phyloP scores from a whole-genome alignment of 1,140 invertebrate genomes.

The Colletes latitarsis region DNA sequence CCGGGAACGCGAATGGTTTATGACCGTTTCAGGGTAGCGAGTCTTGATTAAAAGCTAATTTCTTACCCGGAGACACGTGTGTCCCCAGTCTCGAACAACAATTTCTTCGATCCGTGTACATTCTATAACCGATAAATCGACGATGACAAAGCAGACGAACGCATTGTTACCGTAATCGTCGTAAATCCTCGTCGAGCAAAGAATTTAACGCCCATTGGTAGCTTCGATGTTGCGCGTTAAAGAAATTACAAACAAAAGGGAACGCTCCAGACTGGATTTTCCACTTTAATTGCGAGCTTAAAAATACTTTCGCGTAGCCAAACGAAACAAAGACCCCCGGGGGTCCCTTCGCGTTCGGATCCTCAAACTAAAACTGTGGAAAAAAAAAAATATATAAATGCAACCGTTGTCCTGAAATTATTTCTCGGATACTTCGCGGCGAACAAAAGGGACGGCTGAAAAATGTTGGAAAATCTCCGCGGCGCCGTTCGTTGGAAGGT shows the following conservation, averaged over 20 bases:
- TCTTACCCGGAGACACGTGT: conserved; percentile 35
- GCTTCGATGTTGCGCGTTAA: too few species aligned
- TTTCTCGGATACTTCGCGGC: conserved; percentile 6
- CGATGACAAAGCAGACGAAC: too few species aligned
- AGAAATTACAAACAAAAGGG: too few species aligned
- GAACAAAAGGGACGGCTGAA: conserved; percentile 17
- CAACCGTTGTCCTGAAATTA: conserved; percentile 4
- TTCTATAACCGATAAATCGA: not conserved
- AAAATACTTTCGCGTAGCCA: not conserved
- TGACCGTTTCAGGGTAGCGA: conserved; percentile 27
- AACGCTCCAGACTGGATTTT: not conserved
- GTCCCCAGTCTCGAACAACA: not conserved
- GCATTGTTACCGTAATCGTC: too few species aligned
- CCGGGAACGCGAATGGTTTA: conserved; percentile 31
- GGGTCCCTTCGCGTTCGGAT: too few species aligned
- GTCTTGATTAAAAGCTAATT: conserved; percentile 57
- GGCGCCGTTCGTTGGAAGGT: not conserved
- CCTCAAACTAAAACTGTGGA: too few species aligned
- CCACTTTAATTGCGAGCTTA: not conserved
- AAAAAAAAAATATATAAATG: not conserved
- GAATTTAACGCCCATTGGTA: too few species aligned
- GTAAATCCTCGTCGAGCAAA: too few species aligned
- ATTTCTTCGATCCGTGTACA: not conserved
- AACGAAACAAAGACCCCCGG: too few species aligned
- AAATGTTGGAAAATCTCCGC: conserved; percentile 26